Evolutionary conservation across 2,797 vertebrate genomes (phyloP).

Genomic region (Pterois miles): DNA sequence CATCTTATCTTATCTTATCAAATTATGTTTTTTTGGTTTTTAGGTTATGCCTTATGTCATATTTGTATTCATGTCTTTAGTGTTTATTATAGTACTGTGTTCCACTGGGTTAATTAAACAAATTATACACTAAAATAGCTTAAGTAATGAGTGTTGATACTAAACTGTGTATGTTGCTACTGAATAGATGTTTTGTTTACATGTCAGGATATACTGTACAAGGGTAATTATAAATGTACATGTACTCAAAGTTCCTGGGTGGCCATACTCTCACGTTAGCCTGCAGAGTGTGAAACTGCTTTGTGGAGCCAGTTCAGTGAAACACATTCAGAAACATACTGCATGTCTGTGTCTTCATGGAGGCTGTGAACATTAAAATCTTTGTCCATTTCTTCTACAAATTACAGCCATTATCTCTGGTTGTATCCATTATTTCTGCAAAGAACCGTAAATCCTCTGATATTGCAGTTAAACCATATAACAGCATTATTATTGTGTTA

Average conservation of each 20-base stretch:
- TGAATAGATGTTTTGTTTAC: background rate
- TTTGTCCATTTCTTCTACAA: background rate
- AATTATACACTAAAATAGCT: background rate
- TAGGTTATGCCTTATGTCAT: background rate
- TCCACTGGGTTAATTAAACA: background rate
- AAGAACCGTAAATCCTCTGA: background rate
- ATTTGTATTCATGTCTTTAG: background rate
- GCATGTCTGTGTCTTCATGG: background rate
- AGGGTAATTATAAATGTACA: background rate
- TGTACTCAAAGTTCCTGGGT: background rate
- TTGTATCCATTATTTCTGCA: slow-evolving; percentile 1
- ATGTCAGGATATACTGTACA: background rate
- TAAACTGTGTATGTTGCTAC: background rate
- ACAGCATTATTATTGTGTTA: slow-evolving; percentile 9
- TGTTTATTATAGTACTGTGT: background rate
- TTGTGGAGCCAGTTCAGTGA: background rate
- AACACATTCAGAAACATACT: background rate
- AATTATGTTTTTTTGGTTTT: background rate
- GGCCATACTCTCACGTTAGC: background rate
- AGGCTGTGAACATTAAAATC: background rate
- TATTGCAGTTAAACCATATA: background rate
- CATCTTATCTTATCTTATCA: background rate
- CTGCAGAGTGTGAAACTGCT: background rate
- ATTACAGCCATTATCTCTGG: slow-evolving; percentile 14
- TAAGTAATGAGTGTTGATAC: background rate